A percentile compares a stretch with the other conserved stretches of the same genome.
These are phyloP conservation scores for Hirudo medicinalis DNA, from an alignment of 1,140 invertebrate species.

Conservation along the genomic window DNA sequence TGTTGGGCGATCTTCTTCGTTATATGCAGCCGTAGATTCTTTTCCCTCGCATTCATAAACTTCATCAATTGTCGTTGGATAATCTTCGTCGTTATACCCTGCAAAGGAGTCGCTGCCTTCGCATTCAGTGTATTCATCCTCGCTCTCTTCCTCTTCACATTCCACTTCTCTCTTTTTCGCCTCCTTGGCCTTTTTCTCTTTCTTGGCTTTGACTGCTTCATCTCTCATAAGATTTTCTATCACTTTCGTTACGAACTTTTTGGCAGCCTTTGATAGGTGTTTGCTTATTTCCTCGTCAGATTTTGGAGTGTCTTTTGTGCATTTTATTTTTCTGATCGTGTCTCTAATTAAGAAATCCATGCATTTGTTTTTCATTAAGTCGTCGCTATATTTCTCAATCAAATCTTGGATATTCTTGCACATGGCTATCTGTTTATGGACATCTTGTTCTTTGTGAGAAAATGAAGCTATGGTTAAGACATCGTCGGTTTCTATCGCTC, in stretches of 20 bases:
- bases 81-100: too few species aligned
- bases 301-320: conserved; percentile 7
- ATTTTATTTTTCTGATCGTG: conserved; percentile 6
- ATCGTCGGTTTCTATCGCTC: neutral
- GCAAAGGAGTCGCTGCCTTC: too few species aligned
- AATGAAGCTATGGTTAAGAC: neutral
- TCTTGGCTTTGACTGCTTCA: neutral
- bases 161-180: too few species aligned
- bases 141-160: too few species aligned
- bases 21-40: too few species aligned
- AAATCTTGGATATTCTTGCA: conserved; percentile 4
- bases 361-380: conserved; percentile 7
- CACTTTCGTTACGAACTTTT: neutral
- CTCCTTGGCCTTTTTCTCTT: too few species aligned
- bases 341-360: neutral
- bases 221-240: conserved; percentile 10
- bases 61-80: too few species aligned
- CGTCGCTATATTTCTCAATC: conserved; percentile 4
- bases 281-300: conserved; percentile 1
- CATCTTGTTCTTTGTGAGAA: neutral
- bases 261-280: neutral
- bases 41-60: too few species aligned
- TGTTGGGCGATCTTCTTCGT: too few species aligned
- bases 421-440: neutral
- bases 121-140: too few species aligned